These are phyloP conservation scores for Philhelius pedissequus DNA, from an alignment of 2,888 invertebrate species.

Conservation along the genomic window DNA sequence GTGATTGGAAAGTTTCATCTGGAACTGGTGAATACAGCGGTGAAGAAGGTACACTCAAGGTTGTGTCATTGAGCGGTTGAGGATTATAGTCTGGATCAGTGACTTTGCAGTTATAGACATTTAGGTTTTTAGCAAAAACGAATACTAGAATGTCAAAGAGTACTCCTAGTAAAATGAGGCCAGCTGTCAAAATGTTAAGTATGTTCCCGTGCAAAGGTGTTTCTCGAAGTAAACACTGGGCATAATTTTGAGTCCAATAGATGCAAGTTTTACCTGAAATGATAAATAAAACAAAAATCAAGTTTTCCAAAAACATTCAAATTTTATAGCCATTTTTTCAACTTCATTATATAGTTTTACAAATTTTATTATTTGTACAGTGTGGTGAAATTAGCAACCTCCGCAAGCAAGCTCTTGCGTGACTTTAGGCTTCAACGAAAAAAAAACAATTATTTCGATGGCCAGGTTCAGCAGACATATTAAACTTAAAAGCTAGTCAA, in stretches of 20 bases:
- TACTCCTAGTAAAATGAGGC: slow-evolving; percentile 78
- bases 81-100: slow-evolving; percentile 78
- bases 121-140: slow-evolving; percentile 77
- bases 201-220: slow-evolving; percentile 79
- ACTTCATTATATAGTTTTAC: no score
- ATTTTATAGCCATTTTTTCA: no score
- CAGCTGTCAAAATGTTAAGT: slow-evolving; percentile 79
- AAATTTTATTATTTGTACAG: no score
- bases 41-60: not conserved
- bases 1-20: slow-evolving; percentile 69
- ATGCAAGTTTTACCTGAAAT: slow-evolving; percentile 78
- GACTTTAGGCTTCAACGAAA: no score
- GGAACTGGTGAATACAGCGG: slow-evolving; percentile 75
- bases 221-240: slow-evolving; percentile 79
- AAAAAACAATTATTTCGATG: no score
- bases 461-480: no score
- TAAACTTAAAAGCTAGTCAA: no score
- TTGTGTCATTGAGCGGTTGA: not conserved
- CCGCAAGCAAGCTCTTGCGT: no score
- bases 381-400: no score
- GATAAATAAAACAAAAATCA: not conserved
- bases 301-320: no score
- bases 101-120: slow-evolving; percentile 77
- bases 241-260: slow-evolving; percentile 78
- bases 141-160: slow-evolving; percentile 79